Conservation (phyloP, 2,797 vertebrate genomes). For the Lepilemur septentrionalis region DNA sequence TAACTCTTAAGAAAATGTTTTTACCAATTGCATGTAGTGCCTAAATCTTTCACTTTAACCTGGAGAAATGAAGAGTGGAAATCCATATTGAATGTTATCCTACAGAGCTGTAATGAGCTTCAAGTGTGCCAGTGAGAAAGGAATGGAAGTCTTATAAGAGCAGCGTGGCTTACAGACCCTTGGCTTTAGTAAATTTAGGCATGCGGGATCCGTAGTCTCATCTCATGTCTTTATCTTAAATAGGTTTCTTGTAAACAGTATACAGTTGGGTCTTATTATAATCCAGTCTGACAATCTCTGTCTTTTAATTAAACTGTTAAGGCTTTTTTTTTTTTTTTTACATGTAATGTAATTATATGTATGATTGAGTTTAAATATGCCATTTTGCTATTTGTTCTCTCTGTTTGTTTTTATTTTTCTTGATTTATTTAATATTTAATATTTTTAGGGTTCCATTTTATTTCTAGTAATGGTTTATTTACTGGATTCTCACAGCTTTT, state of each 20-base stretch:
- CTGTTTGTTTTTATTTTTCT: neutral
- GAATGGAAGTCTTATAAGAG: slow-evolving; percentile 28
- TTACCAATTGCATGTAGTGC: slow-evolving; percentile 80
- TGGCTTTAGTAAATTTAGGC: slow-evolving; percentile 60
- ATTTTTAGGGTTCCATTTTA: neutral
- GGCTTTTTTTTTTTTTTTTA: neutral
- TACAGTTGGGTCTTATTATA: neutral
- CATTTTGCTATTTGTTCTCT: neutral
- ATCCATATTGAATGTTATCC: slow-evolving; percentile 75
- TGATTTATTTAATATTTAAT: neutral
- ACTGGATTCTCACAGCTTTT: neutral
- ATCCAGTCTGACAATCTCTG: neutral
- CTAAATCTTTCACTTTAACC: slow-evolving; percentile 81
- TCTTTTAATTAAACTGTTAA: slow-evolving; percentile 34
- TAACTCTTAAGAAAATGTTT: slow-evolving; percentile 89
- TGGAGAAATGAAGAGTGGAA: slow-evolving; percentile 76
- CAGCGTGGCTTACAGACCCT: slow-evolving; percentile 55
- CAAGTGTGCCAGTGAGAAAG: slow-evolving; percentile 60
- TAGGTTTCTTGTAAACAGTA: neutral
- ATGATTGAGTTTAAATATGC: slow-evolving; percentile 11
- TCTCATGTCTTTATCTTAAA: neutral
- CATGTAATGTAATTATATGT: neutral
- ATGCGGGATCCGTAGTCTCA: slow-evolving; percentile 70
- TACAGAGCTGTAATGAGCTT: slow-evolving; percentile 74
- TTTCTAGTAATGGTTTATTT: neutral